Percentiles rank a stretch among this genome's conserved stretches.
Conservation (phyloP, 2,113 vertebrate genomes). For the Lampris incognitus region DNA sequence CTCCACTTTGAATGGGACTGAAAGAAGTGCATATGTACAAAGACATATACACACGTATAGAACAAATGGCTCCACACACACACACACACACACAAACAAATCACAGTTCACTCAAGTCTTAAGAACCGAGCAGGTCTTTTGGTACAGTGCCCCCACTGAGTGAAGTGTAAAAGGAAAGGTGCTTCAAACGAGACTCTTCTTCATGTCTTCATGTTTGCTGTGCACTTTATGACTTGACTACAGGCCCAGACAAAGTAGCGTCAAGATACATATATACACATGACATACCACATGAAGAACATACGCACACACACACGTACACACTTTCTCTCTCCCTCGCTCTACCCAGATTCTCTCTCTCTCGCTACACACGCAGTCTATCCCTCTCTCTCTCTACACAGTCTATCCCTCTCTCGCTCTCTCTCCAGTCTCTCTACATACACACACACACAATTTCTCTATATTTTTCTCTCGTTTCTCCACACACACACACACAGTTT, state of each 20-base stretch:
- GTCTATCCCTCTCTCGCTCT: no score
- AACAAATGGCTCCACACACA: slow-evolving; percentile 29
- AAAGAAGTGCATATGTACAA: slow-evolving; percentile 48
- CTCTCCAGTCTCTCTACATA: no score
- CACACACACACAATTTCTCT: no score
- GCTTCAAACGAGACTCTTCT: background rate
- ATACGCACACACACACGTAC: background rate
- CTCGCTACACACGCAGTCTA: no score
- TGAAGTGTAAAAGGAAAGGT: slow-evolving; percentile 49
- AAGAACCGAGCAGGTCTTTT: slow-evolving; percentile 42
- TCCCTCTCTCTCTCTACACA: no score
- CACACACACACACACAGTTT: no score
- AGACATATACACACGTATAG: slow-evolving; percentile 44
- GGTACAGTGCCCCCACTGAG: slow-evolving; percentile 42
- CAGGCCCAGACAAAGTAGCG: slow-evolving; percentile 5
- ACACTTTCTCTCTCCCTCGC: background rate
- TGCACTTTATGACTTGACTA: slow-evolving; percentile 29
- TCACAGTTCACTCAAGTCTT: slow-evolving; percentile 19
- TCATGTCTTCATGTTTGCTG: slow-evolving; percentile 37
- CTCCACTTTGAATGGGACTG: slow-evolving; percentile 39
- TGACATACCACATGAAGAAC: slow-evolving; percentile 16
- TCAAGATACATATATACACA: slow-evolving; percentile 20
- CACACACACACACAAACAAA: slow-evolving; percentile 10
- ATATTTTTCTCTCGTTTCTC: no score
- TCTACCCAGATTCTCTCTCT: no score